Conservation (phyloP, 1,140 invertebrate genomes). For the Lepidurus arcticus region DNA sequence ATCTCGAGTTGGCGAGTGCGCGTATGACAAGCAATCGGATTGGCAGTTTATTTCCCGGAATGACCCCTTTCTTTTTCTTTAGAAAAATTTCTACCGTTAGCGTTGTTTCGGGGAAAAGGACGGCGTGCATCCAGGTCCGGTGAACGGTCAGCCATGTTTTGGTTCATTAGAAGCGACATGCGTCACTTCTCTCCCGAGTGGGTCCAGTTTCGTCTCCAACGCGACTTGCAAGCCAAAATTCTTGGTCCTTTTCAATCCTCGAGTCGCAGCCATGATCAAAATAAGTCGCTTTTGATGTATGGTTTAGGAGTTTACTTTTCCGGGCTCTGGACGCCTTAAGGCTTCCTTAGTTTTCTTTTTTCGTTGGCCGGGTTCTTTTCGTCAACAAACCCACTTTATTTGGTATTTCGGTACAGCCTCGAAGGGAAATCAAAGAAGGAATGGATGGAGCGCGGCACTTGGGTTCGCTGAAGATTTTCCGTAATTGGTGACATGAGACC, state of each 20-base stretch:
- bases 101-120: not conserved
- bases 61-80: not conserved
- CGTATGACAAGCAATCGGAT: not conserved
- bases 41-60: not conserved
- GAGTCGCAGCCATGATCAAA: not conserved
- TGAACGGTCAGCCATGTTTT: constrained; percentile 18
- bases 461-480: not conserved
- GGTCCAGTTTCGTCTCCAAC: not conserved
- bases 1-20: too few relatives aligned
- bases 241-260: not conserved
- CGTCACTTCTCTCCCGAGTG: not conserved
- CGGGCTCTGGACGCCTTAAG: not conserved
- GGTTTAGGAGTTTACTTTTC: not conserved
- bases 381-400: not conserved
- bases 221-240: not conserved
- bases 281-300: not conserved
- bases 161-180: constrained; percentile 3
- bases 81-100: not conserved
- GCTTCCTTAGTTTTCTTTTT: too few relatives aligned
- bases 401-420: not conserved
- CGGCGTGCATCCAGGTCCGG: not conserved
- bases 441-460: not conserved
- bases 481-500: constrained; percentile 6
- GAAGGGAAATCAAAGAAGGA: not conserved
- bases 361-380: too few relatives aligned